Base-by-base conservation (phyloP, 2,888 invertebrate species). In the Ferdinandea cuprea region DNA sequence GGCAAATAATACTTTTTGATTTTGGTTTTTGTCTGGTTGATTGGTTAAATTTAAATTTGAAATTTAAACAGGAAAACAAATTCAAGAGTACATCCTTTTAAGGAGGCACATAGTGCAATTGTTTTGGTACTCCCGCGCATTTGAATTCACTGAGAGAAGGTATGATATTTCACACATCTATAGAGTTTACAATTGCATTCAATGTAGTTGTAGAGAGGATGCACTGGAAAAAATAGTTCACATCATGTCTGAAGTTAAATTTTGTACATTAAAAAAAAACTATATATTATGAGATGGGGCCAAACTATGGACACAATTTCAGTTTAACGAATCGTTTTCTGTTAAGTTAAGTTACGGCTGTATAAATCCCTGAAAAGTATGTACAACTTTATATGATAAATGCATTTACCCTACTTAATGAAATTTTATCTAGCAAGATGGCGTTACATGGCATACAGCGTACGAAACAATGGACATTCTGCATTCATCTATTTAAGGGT, bases 211-310 rank as follows among this genome's bases (percentile, higher is more conserved):
- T 74, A 11, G 35, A 46, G 54, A 54, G 52, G 54, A 37, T 78
- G 42, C 80, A 74, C 80, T 80, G 79, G n/a, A n/a, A 68, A 50
- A 79, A 74, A 80, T 32, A 50, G 19, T 44, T 44, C n/a, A n/a
- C n/a, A n/a, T n/a, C n/a, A n/a, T n/a, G 4, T 19, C 11, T 19
- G 17, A 44, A 19, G 8, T 17, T 1, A 8, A 2, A 2, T 8
- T 6, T 35, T 35, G n/a, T n/a, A n/a, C n/a, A n/a, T n/a, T n/a
- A n/a, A n/a, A n/a, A n/a, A n/a, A n/a, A n/a, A n/a, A n/a, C n/a
- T n/a, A n/a, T n/a, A n/a, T n/a, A n/a, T n/a, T n/a, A n/a, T n/a
- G n/a, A n/a, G n/a, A n/a, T n/a, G n/a, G n/a, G n/a, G n/a, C n/a
- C n/a, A n/a, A n/a, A n/a, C n/a, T n/a, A n/a, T n/a, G n/a, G n/a